phyloP scores from a whole-genome alignment of 2,797 vertebrate genomes.

The Cichlasoma orientale region DNA sequence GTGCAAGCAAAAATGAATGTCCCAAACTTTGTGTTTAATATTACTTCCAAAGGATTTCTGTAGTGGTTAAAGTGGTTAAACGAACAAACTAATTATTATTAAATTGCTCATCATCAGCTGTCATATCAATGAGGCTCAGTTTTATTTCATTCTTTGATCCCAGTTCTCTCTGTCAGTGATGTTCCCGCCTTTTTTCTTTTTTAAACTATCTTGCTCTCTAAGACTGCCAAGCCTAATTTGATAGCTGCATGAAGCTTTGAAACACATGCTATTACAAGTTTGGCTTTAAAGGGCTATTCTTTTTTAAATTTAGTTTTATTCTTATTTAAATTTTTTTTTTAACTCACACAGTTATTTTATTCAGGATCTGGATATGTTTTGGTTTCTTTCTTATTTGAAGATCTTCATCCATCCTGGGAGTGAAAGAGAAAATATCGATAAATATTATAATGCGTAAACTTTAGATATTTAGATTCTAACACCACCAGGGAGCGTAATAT shows the following conservation, averaged over 20 bases:
- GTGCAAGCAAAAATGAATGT: not conserved
- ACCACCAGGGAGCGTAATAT: not conserved
- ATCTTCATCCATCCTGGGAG: conserved; percentile 62
- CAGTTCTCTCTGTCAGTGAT: conserved; percentile 28
- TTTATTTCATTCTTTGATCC: conserved; percentile 14
- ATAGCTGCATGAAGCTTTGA: conserved; percentile 84
- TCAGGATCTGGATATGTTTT: conserved; percentile 19
- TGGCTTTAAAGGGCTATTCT: conserved; percentile 60
- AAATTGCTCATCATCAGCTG: not conserved
- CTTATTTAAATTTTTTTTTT: conserved; percentile 23
- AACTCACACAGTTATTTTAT: conserved; percentile 28
- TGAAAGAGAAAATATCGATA: conserved; percentile 15
- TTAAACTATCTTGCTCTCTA: conserved; percentile 38
- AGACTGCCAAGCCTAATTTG: conserved; percentile 85
- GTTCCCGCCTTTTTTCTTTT: too few relatives aligned
- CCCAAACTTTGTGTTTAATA: conserved; percentile 6
- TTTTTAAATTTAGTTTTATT: conserved; percentile 48
- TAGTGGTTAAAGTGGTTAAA: not conserved
- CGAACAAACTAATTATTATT: not conserved
- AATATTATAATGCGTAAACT: not conserved
- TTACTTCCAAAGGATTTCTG: not conserved
- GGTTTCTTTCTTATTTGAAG: conserved; percentile 18
- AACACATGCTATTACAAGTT: conserved; percentile 76
- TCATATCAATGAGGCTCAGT: not conserved
- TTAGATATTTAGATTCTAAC: not conserved